A percentile compares a stretch with the other conserved stretches of the same genome.
phyloP scores from a whole-genome alignment of 1,140 invertebrate species.

The Lordiphosa stackelbergi region DNA sequence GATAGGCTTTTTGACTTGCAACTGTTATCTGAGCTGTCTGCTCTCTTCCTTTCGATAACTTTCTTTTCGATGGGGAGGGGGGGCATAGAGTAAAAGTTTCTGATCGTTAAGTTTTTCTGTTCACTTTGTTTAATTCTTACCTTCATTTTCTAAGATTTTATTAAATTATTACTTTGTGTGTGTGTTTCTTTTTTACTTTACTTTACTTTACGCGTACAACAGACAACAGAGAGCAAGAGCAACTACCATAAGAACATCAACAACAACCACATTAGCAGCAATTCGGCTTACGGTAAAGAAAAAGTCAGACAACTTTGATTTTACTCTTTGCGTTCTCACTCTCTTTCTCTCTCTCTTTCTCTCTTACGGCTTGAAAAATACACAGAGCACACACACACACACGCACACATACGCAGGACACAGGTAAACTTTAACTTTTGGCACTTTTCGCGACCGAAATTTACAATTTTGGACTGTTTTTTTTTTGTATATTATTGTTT shows the following conservation, averaged over 20 bases:
- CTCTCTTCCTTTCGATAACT: conserved; percentile 2
- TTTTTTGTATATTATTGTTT: conserved; percentile 26
- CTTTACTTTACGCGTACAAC: conserved; percentile 47
- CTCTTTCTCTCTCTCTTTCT: conserved; percentile 17
- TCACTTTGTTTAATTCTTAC: conserved; percentile 64
- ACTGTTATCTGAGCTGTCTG: not conserved
- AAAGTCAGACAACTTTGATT: conserved; percentile 9
- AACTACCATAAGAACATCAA: conserved; percentile 30
- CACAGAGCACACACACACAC: conserved; percentile 46
- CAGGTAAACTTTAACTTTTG: conserved; percentile 37
- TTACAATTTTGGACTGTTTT: conserved; percentile 42
- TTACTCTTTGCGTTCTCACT: conserved; percentile 11
- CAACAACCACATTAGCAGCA: conserved; percentile 18
- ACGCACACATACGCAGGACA: conserved; percentile 39
- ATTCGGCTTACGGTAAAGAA: conserved; percentile 11
- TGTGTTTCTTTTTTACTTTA: conserved; percentile 31
- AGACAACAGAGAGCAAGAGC: conserved; percentile 38
- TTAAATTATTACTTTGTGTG: conserved; percentile 43
- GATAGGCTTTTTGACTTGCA: too few species aligned
- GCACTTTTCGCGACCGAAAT: conserved; percentile 70
- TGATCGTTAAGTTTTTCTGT: conserved; percentile 51
- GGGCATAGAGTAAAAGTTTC: conserved; percentile 22
- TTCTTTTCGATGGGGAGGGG: conserved; percentile 9
- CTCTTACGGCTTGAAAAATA: conserved; percentile 22
- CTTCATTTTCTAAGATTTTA: conserved; percentile 50